Evolutionary conservation across 2,113 vertebrate species (phyloP), one percentile per base, ranked within the genome.

Genomic region (Solea solea): DNA sequence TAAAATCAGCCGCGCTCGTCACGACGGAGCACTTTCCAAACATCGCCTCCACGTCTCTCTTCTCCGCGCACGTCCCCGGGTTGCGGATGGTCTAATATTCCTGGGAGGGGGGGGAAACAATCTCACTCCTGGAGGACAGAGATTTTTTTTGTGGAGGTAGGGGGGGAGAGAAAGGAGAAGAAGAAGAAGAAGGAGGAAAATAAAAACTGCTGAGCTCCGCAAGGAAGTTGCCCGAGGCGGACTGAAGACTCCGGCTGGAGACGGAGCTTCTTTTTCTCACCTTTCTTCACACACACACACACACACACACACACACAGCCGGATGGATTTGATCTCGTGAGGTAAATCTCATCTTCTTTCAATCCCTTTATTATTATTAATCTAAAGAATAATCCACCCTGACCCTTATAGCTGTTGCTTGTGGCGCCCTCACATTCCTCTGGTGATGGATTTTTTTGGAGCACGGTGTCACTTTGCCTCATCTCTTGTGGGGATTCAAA

Each of bases 201-300:
- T 12, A 48, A 48, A 84, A 89, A 89, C 82, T 92, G 87, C 89
- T 89, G 84, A 88, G 87, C 74, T 92, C 76, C 83, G 91, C 90
- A 90, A 87, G 86, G 90, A 92, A 92, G 91, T 93, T 92, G 86
- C 80, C 73, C 16, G 69, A 89, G 83, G 86, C 82, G 77, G 71
- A 71, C 83, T 46, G 28, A 76, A 81, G 86, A 82, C 69, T 78
- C 78, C 60, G 63, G 56, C 72, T 49, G 76, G 68, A 59, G 55
- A 77, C 51, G 64, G 74, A n/a, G 58, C 85, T 62, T 8, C 74
- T 68, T 46, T 34, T 49, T 61, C 58, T 40, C 34, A 62, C 34
- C 34, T 6, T 34, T 34, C 34, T 41, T 34, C 70, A 21, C 21
- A 21, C 21, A 21, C 21, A 21, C 21, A 21, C 21, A 21, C 21